Base-by-base conservation (phyloP, 2,888 invertebrate genomes). In the Heliconius cydno region DNA sequence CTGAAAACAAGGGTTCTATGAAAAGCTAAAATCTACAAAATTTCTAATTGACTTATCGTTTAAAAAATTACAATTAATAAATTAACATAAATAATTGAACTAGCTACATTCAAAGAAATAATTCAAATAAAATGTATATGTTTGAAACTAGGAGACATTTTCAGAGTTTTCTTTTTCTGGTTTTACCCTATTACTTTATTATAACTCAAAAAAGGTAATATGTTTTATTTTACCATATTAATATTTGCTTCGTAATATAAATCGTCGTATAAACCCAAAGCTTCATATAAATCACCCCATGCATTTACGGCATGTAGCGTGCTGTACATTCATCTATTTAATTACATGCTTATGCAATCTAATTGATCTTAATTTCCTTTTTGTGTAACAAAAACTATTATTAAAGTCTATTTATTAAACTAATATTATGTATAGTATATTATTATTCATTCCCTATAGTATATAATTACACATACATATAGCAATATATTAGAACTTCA, bases 321-420 rank as follows among this genome's bases (percentile, higher is more conserved):
- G 68, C 41, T n/a, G 25, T 38, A 38, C 38, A n/a, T 68, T 12
- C 19, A 34, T 38, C 12, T 34, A 25, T 38, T 68, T 38, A n/a
- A 41, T 41, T 41, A 41, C 68, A 38, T 38, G 38, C 30, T 68
- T 68, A 68, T 68, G 15, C 68, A 68, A 68, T 41, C 34, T 68
- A 68, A 68, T 68, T n/a, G n/a, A 68, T 68, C 68, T 41, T n/a
- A 68, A 68, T n/a, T 68, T 68, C 0, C 34, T 68, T 38, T 67
- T 22, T 38, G 5, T 67, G 22, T 38, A 13, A 57, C 22, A 52
- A 30, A 15, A 72, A 72, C 25, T 15, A 6, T 28, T 10, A 46
- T 41, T 41, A 12, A 41, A 41, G 41, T 41, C 41, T 12, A 41
- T 41, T 41, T 41, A 41, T 41, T 41, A 41, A 9, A 41, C 12